phyloP scores from a whole-genome alignment of 2,888 invertebrate genomes.

The Microlaimidae sp. region DNA sequence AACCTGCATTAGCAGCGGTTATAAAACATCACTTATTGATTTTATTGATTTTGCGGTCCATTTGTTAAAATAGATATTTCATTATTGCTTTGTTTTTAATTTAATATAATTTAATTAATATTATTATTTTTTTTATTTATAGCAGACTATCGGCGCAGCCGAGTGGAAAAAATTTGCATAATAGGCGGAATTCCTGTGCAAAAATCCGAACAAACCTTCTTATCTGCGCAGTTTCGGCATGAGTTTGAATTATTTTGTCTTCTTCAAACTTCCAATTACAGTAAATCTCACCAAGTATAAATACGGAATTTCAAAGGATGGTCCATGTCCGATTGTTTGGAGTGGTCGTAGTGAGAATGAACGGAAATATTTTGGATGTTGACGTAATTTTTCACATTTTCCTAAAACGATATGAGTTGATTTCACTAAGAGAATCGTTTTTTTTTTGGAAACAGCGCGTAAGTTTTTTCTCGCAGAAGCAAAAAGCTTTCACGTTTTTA shows the following conservation, averaged over 20 bases:
- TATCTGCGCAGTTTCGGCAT: constrained; percentile 85
- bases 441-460: neutral
- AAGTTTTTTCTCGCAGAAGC: no score
- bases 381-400: neutral
- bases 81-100: no score
- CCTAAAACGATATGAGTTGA: neutral
- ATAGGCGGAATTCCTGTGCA: neutral
- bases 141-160: neutral
- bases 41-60: no score
- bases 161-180: neutral
- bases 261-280: constrained; percentile 64
- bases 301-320: neutral
- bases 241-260: constrained; percentile 64
- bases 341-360: no score
- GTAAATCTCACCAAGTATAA: constrained; percentile 30
- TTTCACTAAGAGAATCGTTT: neutral
- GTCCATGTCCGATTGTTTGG: neutral
- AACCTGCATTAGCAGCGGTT: no score
- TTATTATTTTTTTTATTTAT: no score
- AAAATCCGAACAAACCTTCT: constrained; percentile 3
- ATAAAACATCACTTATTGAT: no score
- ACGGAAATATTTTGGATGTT: no score
- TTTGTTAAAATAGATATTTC: no score
- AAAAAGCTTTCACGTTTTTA: no score
- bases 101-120: no score